Evolutionary conservation across 1,140 invertebrate species (phyloP).

Genomic region (Lepidurus couesii): DNA sequence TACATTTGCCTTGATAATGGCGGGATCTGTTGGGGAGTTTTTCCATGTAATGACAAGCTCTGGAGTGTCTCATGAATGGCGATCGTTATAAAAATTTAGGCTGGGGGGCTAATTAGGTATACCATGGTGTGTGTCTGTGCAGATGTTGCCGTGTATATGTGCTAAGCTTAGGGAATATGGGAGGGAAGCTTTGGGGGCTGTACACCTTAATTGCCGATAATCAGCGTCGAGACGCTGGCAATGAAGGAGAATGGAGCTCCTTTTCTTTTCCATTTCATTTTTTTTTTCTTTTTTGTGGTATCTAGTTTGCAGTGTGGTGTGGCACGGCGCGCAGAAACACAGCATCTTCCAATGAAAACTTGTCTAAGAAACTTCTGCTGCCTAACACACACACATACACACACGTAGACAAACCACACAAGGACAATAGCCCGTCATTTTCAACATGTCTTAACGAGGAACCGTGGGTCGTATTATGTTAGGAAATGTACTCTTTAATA

Average conservation of each 20-base stretch:
- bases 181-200: not conserved
- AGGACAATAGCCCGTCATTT: not conserved
- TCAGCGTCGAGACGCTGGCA: slow-evolving; percentile 17
- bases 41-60: not conserved
- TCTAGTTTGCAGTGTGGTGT: no score
- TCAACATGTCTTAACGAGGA: no score
- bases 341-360: slow-evolving; percentile 8
- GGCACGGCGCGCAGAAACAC: not conserved
- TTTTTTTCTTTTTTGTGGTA: not conserved
- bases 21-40: not conserved
- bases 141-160: not conserved
- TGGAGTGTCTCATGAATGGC: slow-evolving; percentile 17
- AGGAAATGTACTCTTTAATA: no score
- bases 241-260: not conserved
- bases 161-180: not conserved
- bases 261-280: not conserved
- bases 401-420: not conserved
- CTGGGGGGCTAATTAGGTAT: slow-evolving; percentile 11
- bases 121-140: not conserved
- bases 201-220: slow-evolving; percentile 7
- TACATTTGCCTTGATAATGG: not conserved
- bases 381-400: not conserved
- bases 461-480: no score
- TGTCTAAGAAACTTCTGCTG: not conserved
- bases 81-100: not conserved